Evolutionary conservation across 1,140 invertebrate species (phyloP).

Genomic region (Lordiphosa clarofinis): DNA sequence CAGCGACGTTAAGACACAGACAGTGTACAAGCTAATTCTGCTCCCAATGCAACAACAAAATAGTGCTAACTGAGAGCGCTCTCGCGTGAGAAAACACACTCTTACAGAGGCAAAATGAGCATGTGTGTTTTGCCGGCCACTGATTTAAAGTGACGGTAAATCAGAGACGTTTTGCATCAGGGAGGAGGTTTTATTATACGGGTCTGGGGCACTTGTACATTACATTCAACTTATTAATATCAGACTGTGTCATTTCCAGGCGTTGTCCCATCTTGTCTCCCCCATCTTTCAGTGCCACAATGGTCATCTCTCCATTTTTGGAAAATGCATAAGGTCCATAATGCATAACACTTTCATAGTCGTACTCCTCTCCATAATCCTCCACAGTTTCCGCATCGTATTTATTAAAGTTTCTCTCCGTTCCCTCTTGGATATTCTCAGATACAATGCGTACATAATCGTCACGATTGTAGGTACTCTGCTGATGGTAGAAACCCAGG

Average conservation of each 20-base stretch:
- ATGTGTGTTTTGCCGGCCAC: no score
- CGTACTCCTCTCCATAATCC: slow-evolving; percentile 82
- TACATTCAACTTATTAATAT: slow-evolving; percentile 80
- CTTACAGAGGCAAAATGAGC: no score
- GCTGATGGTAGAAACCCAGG: slow-evolving; percentile 87
- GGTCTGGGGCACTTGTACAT: slow-evolving; percentile 81
- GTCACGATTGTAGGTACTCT: slow-evolving; percentile 86
- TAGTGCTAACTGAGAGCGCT: no score
- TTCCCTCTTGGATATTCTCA: slow-evolving; percentile 84
- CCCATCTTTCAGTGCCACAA: slow-evolving; percentile 81
- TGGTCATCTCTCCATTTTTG: slow-evolving; percentile 86
- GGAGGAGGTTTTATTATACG: no score
- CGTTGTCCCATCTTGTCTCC: slow-evolving; percentile 81
- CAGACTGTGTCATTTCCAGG: slow-evolving; percentile 80
- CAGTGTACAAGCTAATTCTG: no score
- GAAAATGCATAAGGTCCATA: slow-evolving; percentile 87
- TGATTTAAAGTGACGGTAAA: no score
- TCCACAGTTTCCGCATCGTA: slow-evolving; percentile 69
- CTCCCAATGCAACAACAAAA: no score
- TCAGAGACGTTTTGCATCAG: no score
- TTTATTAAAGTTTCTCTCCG: slow-evolving; percentile 82
- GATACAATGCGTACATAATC: slow-evolving; percentile 84
- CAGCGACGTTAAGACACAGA: no score
- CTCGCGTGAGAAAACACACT: no score
- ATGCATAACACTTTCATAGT: slow-evolving; percentile 86